phyloP scores from a whole-genome alignment of 1,140 invertebrate species.

The Camponotus pennsylvanicus region DNA sequence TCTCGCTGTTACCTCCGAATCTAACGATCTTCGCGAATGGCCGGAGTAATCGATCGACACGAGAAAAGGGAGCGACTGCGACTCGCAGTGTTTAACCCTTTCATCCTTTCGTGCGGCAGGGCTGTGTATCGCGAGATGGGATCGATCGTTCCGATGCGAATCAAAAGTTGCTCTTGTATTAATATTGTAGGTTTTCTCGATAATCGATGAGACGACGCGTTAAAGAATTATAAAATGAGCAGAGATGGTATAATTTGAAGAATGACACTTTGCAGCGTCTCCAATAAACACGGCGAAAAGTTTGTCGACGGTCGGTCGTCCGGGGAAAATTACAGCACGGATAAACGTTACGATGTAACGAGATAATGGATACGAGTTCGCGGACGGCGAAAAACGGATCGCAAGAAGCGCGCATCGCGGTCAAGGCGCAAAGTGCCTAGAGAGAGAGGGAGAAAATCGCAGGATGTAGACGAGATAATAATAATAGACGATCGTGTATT shows the following conservation, averaged over 20 bases:
- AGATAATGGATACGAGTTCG: constrained; percentile 51
- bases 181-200: constrained; percentile 13
- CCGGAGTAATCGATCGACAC: constrained; percentile 55
- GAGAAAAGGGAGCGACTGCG: constrained; percentile 42
- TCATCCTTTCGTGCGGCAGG: background rate
- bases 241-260: constrained; percentile 1
- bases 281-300: constrained; percentile 1
- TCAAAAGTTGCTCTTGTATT: background rate
- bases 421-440: constrained; percentile 58
- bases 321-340: constrained; percentile 30
- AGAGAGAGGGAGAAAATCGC: constrained; percentile 59
- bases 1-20: constrained; percentile 50
- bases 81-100: constrained; percentile 42
- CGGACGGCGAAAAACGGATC: constrained; percentile 42
- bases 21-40: constrained; percentile 59
- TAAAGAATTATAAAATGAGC: background rate
- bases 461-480: constrained; percentile 75
- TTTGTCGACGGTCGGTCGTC: constrained; percentile 33
- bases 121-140: constrained; percentile 23
- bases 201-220: background rate
- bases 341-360: constrained; percentile 49
- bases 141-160: background rate
- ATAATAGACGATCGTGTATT: constrained; percentile 77
- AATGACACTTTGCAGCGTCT: background rate
- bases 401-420: constrained; percentile 53